Base-by-base conservation (phyloP, 2,888 invertebrate genomes). In the Apoderus coryli region DNA sequence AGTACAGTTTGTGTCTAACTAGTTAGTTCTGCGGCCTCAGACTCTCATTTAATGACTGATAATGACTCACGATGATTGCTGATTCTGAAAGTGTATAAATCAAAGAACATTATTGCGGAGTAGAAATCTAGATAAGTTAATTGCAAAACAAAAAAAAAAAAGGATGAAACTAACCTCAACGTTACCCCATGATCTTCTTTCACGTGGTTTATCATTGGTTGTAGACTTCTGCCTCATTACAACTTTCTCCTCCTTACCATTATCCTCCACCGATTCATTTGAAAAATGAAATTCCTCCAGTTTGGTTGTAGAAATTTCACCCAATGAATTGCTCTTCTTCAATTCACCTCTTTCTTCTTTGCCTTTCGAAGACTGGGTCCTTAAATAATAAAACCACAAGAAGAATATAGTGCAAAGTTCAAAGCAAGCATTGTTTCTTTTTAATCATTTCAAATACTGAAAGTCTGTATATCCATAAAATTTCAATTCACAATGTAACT, bases 301-400 rank as follows among this genome's bases (percentile, higher is more conserved):
- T 29, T 48, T 41, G 34, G 77, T 73, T 43, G 76, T 74, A 27
- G 79, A 79, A 26, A 82, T 69, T 59, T 85, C 85, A 54, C 84
- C 82, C 44, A 84, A 59, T 13, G 81, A 82, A 50, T 43, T 40
- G 30, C 40, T 43, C 31, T 44, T 44, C 35, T 46, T 46, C 19
- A 60, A 49, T 31, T 54, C 52, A n/a, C 54, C 42, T 37, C 57
- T 57, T n/a, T 35, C 32, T 25, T 42, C 43, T 31, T 45, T 44
- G 32, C 41, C 35, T 52, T n/a, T n/a, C n/a, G n/a, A n/a, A n/a
- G n/a, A n/a, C n/a, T n/a, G n/a, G 37, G 42, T 19, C 19, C 19
- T n/a, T 19, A 19, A 19, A 19, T n/a, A 19, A 19, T 7, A n/a
- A 19, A 19, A 19, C 19, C 6, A 7, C 19, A 19, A 7, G 6